A percentile compares a stretch with the other conserved stretches of the same genome.
Conservation (phyloP, 2,888 invertebrate genomes). For the Cyclophora punctaria region DNA sequence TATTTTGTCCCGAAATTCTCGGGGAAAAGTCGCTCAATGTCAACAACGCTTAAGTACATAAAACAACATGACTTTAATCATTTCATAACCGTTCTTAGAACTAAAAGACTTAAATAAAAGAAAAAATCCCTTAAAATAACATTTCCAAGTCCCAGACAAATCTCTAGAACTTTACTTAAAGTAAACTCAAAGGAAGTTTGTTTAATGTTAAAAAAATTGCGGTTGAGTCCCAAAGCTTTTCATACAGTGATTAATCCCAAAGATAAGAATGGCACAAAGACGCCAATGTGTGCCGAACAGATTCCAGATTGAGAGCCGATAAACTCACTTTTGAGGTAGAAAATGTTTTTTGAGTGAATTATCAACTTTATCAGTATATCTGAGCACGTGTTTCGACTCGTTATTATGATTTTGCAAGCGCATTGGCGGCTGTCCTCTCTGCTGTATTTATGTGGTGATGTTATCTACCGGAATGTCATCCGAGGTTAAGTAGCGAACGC, state of each 20-base stretch:
- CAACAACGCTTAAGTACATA: too few species aligned
- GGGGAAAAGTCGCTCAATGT: too few species aligned
- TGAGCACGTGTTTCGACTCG: slow-evolving; percentile 65
- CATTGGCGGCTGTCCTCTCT: slow-evolving; percentile 38
- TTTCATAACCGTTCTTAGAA: too few species aligned
- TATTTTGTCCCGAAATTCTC: too few species aligned
- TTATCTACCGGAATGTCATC: slow-evolving; percentile 34
- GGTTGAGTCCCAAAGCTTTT: slow-evolving; percentile 50
- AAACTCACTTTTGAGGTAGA: slow-evolving; percentile 59
- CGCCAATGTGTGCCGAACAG: slow-evolving; percentile 69
- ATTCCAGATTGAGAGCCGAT: slow-evolving; percentile 68
- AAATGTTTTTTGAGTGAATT: slow-evolving; percentile 52
- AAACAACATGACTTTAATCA: too few species aligned
- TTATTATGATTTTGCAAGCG: slow-evolving; percentile 45
- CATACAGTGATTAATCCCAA: slow-evolving; percentile 56
- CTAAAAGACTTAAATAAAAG: too few species aligned
- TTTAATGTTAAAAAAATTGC: slow-evolving; percentile 45
- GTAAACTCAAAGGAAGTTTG: slow-evolving; percentile 44
- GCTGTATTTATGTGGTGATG: slow-evolving; percentile 36
- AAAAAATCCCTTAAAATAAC: too few species aligned
- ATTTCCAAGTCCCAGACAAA: background rate
- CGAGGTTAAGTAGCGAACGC: slow-evolving; percentile 34
- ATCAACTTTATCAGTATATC: slow-evolving; percentile 46
- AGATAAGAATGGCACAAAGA: slow-evolving; percentile 60
- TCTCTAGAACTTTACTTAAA: slow-evolving; percentile 21